Evolutionary conservation across 1,140 invertebrate genomes (phyloP), one percentile per base, ranked within the genome.

Genomic region (Drosophila trapezifrons): DNA sequence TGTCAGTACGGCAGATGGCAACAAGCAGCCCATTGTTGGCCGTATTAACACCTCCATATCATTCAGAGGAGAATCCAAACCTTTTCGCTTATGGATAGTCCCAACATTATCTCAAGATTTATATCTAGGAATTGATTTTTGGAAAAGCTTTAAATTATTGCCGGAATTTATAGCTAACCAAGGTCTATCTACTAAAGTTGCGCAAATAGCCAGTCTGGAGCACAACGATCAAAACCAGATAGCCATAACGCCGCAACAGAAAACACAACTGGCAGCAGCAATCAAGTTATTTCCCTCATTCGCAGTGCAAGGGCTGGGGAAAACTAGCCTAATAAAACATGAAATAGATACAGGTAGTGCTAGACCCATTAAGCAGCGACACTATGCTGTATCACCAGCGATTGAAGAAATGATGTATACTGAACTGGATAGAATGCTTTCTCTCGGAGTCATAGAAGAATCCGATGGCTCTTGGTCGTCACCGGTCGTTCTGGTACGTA

Each of bases 121-220:
- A 25, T 25, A 47, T 15, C 6, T n/a, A 3, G 55, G 55, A 3
- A 38, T 40, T 18, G 55, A 43, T n/a, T 57, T 56, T 17, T 57
- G 38, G 55, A 43, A n/a, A 9, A 40, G 22, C 9, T 57, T 27
- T 29, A 27, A 43, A 4, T 18, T 57, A 25, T 37, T 25, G 1
- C 40, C 22, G 2, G 18, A 54, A 15, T 54, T 37, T 22, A 3
- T 20, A 2, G 17, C 18, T 12, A 20, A 15, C 5, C n/a, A 25
- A 43, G 18, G n/a, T 27, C 8, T 22, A 9, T n/a, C 22, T 13
- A 10, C 25, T 12, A 18, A 1, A 22, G 32, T 4, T 13, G 32
- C 32, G 32, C 12, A 3, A 35, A 3, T 57, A 12, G 5, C 55
- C 1, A 25, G 8, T 46, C 13, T 46, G 5, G 12, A 22, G 12